These are phyloP conservation scores for Poeciliopsis occidentalis DNA, from an alignment of 2,113 vertebrate species.

Conservation along the genomic window DNA sequence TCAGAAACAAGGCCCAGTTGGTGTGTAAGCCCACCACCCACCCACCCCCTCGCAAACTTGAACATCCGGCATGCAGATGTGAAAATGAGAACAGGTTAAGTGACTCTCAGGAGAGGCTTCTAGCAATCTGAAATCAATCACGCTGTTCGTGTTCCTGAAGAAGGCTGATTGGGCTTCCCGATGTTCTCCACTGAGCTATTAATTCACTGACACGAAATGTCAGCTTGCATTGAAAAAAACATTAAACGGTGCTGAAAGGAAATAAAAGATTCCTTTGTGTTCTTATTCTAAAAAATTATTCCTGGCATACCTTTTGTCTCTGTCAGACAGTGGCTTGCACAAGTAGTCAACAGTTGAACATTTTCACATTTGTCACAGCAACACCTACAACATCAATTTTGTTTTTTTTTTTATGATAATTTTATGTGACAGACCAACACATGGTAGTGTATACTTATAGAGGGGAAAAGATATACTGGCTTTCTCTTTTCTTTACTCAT, in stretches of 20 bases:
- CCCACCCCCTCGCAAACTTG: not conserved
- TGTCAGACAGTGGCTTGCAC: not conserved
- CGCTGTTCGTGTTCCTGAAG: slow-evolving; percentile 26
- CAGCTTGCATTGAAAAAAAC: slow-evolving; percentile 13
- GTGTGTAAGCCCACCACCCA: not conserved
- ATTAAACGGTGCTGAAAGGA: slow-evolving; percentile 21
- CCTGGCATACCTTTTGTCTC: slow-evolving; percentile 16
- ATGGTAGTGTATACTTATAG: not conserved
- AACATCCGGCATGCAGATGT: slow-evolving; percentile 19
- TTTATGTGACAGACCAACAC: not conserved
- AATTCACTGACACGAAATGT: slow-evolving; percentile 38
- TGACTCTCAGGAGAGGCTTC: slow-evolving; percentile 32
- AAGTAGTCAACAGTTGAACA: not conserved
- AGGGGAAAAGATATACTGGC: no score
- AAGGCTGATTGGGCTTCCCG: not conserved
- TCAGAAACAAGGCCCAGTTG: slow-evolving; percentile 17
- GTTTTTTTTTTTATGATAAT: not conserved
- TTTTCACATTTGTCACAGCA: not conserved
- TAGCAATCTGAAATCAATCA: slow-evolving; percentile 44
- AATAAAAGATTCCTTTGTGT: slow-evolving; percentile 21
- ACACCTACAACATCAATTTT: not conserved
- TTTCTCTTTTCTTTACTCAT: no score
- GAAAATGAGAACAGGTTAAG: slow-evolving; percentile 36
- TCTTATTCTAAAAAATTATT: slow-evolving; percentile 41
- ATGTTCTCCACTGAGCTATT: slow-evolving; percentile 34